A percentile compares a stretch with the other conserved stretches of the same genome.
Evolutionary conservation across 2,888 invertebrate species (phyloP).

Genomic region (Megastigmus dorsalis): DNA sequence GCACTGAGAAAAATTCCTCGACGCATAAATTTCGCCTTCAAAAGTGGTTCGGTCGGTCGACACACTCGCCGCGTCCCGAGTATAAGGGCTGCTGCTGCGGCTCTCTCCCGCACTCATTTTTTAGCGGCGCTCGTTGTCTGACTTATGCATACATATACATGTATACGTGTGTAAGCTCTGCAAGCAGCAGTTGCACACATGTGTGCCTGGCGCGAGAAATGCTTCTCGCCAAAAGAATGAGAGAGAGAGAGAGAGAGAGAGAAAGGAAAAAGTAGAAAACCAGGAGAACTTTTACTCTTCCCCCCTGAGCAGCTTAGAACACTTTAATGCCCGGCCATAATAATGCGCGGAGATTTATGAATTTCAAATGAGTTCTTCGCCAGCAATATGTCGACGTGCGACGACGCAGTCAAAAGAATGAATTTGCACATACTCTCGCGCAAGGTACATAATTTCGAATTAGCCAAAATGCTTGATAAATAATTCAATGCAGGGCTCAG

Average conservation of each 20-base stretch:
- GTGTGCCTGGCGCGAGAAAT: too few relatives aligned
- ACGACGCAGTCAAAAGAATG: too few relatives aligned
- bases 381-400: too few relatives aligned
- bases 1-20: conserved; percentile 30
- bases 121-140: conserved; percentile 23
- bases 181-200: background rate
- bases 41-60: conserved; percentile 31
- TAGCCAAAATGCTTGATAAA: too few relatives aligned
- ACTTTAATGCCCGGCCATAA: background rate
- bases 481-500: too few relatives aligned
- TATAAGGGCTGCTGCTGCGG: background rate
- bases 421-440: too few relatives aligned
- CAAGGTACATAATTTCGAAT: too few relatives aligned
- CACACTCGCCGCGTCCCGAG: conserved; percentile 7
- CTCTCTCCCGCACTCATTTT: conserved; percentile 38
- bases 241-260: too few relatives aligned
- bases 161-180: conserved; percentile 3
- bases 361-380: conserved; percentile 17
- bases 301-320: background rate
- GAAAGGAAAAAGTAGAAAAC: background rate
- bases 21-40: conserved; percentile 23
- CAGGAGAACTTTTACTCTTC: background rate
- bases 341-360: background rate
- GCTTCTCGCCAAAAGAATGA: too few relatives aligned
- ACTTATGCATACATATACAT: too few relatives aligned